Evolutionary conservation across 2,888 invertebrate genomes (phyloP), one percentile per base, ranked within the genome.

Genomic region (Euproctis similis): DNA sequence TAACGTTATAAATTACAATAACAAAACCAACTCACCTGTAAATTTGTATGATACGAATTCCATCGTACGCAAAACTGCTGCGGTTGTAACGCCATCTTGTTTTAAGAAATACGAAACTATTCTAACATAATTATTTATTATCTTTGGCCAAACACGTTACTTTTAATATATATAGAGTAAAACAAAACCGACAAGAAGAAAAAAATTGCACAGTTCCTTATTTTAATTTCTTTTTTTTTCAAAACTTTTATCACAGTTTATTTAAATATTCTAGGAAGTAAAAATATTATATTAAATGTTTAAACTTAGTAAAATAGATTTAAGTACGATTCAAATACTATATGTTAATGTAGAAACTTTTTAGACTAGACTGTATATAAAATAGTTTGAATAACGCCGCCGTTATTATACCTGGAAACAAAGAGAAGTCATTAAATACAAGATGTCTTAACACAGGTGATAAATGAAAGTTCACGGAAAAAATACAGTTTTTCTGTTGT

Each of bases 1-100:
- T n/a, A n/a, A n/a, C n/a, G n/a, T n/a, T n/a, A n/a, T n/a, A n/a
- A n/a, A n/a, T n/a, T n/a, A n/a, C n/a, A n/a, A n/a, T n/a, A n/a
- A n/a, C n/a, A 14, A 14, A 14, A 10, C 2, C 1, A 21, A 10
- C 21, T 21, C 20, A 82, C 82, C 81, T 84, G 92, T 74, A 93
- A 86, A 62, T 93, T 93, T 20, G 90, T 89, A 59, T 92, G 92
- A 68, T 93, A 92, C 49, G 92, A 92, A 69, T 93, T 93, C 93
- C 93, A 93, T 57, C 92, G 86, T 26, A 93, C 89, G 60, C 91
- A 91, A 48, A 91, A 91, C 81, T 91, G 87, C 59, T 89, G 89
- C 34, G 88, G 88, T 2, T 86, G 76, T 16, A 77, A 31, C 63
- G 85, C 80, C 85, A 85, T 85, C 59, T 77, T 68, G 31, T 18